Conservation (phyloP, 2,113 vertebrate genomes). For the Eolophus roseicapilla region DNA sequence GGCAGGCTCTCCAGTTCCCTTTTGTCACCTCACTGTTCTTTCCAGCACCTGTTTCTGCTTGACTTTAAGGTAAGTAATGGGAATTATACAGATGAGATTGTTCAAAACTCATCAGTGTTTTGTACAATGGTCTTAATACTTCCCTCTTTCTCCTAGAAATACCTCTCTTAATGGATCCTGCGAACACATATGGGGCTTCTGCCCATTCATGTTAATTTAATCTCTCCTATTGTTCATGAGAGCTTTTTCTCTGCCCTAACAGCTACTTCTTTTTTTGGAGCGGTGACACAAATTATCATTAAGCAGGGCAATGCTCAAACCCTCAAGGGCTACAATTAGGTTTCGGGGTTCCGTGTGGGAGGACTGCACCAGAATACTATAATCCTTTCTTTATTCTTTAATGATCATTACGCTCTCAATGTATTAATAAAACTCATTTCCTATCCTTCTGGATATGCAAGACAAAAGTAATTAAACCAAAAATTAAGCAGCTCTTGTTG, state of each 20-base stretch:
- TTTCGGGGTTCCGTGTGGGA: constrained; percentile 55
- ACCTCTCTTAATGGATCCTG: constrained; percentile 12
- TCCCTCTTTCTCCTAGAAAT: constrained; percentile 40
- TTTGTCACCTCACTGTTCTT: not conserved
- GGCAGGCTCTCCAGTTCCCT: not conserved
- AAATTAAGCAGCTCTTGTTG: constrained; percentile 40
- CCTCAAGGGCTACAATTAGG: constrained; percentile 59
- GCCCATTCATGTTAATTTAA: constrained; percentile 55
- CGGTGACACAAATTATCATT: constrained; percentile 60
- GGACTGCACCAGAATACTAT: constrained; percentile 43
- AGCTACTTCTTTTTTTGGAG: constrained; percentile 49
- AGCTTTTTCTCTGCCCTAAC: constrained; percentile 40
- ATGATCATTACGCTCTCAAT: constrained; percentile 41
- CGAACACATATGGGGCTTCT: constrained; percentile 26
- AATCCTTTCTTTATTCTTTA: constrained; percentile 60
- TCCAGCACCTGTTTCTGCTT: constrained; percentile 48
- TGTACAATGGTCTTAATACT: not conserved
- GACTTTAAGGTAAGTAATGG: constrained; percentile 23
- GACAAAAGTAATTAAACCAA: constrained; percentile 53
- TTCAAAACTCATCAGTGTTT: constrained; percentile 29
- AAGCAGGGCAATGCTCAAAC: constrained; percentile 53
- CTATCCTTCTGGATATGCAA: constrained; percentile 41
- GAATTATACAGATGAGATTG: constrained; percentile 4
- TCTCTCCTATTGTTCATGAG: constrained; percentile 53
- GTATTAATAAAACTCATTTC: constrained; percentile 60